Conservation (phyloP, 1,140 invertebrate species). For the Drosophila prosaltans region DNA sequence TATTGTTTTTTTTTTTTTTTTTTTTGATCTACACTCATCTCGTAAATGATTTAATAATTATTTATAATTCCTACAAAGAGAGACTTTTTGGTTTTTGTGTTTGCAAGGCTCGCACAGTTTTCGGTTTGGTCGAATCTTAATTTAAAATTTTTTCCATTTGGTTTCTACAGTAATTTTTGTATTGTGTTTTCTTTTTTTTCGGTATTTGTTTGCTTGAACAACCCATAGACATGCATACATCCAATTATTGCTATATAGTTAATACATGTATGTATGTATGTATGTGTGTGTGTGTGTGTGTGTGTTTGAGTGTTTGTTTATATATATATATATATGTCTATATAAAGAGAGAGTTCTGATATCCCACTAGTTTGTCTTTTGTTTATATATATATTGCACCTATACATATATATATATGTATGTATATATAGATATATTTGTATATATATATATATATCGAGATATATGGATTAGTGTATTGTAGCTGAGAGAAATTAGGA, state of each 20-base stretch:
- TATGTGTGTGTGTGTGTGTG: constrained; percentile 32
- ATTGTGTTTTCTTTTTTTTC: constrained; percentile 23
- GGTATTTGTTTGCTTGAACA: constrained; percentile 25
- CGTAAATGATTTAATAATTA: constrained; percentile 16
- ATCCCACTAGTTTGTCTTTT: neutral
- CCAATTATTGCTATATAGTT: constrained; percentile 31
- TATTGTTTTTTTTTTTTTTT: neutral
- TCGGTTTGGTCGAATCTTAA: constrained; percentile 70
- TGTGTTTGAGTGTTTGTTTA: constrained; percentile 37
- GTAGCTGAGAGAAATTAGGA: constrained; percentile 76
- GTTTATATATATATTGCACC: neutral
- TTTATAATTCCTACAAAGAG: constrained; percentile 7
- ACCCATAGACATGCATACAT: constrained; percentile 48
- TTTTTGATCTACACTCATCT: constrained; percentile 11
- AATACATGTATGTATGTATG: constrained; percentile 14
- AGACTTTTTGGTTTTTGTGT: constrained; percentile 28
- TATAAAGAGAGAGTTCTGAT: neutral
- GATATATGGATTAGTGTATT: constrained; percentile 30
- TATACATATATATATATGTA: constrained; percentile 35
- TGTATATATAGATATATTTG: constrained; percentile 23
- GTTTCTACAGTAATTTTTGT: constrained; percentile 25
- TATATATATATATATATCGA: constrained; percentile 15
- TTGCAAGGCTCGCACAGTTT: constrained; percentile 61
- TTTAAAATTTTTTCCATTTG: constrained; percentile 40
- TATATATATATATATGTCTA: constrained; percentile 29